These are phyloP conservation scores for Mesaphorura yosii DNA, from an alignment of 1,140 invertebrate genomes.

Conservation along the genomic window DNA sequence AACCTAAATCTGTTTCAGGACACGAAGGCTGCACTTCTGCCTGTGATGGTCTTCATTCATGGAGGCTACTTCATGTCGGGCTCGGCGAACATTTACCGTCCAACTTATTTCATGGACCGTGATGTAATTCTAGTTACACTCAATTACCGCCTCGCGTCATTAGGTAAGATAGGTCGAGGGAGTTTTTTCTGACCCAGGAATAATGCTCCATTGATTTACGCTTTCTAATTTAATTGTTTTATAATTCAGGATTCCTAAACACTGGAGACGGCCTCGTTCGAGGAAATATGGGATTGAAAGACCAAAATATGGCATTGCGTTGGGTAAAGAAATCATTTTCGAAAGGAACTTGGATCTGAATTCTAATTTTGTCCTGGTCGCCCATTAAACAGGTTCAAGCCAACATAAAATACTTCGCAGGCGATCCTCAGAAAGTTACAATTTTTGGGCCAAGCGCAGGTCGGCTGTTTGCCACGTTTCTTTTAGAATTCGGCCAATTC, in stretches of 20 bases:
- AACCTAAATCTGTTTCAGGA: not conserved
- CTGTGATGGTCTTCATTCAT: slow-evolving; percentile 6
- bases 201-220: too few relatives aligned
- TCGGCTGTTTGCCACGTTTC: too few relatives aligned
- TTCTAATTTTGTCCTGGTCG: too few relatives aligned
- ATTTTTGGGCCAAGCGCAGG: not conserved
- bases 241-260: slow-evolving; percentile 30
- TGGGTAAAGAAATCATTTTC: not conserved
- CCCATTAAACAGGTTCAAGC: too few relatives aligned
- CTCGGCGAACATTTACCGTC: slow-evolving; percentile 31
- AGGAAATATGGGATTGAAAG: slow-evolving; percentile 8
- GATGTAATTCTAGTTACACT: not conserved
- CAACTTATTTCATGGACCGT: not conserved
- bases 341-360: too few relatives aligned
- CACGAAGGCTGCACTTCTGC: not conserved
- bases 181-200: too few relatives aligned
- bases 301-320: not conserved
- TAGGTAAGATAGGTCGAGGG: slow-evolving; percentile 6
- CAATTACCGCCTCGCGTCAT: slow-evolving; percentile 3
- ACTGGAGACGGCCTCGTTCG: slow-evolving; percentile 34
- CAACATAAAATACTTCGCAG: not conserved
- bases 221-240: too few relatives aligned
- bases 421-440: not conserved
- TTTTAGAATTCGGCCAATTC: too few relatives aligned
- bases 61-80: slow-evolving; percentile 29